Evolutionary conservation across 2,888 invertebrate genomes (phyloP).

Genomic region (Erebia palarica): DNA sequence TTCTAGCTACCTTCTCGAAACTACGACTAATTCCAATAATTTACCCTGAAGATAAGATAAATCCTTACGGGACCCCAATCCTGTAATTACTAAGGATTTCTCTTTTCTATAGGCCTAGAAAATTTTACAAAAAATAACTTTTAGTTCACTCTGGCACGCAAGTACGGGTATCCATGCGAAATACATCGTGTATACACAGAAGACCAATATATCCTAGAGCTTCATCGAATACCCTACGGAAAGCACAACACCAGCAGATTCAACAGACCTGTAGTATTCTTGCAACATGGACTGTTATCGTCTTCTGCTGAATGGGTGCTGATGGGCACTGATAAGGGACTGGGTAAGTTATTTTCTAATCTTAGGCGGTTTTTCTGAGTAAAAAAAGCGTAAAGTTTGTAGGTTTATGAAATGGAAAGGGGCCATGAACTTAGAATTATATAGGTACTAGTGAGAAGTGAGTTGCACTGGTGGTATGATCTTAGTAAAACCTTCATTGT

Average conservation of each 20-base stretch:
- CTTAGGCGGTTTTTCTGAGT: too few relatives aligned
- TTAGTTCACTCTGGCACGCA: conserved; percentile 67
- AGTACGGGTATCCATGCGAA: conserved; percentile 88
- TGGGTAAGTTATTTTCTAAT: conserved; percentile 53
- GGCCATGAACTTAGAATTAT: too few relatives aligned
- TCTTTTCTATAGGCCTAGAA: neutral
- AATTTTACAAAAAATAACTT: conserved; percentile 5
- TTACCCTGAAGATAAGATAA: too few relatives aligned
- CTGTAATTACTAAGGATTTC: neutral
- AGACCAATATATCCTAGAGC: conserved; percentile 90
- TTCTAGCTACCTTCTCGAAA: too few relatives aligned
- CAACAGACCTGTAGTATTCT: conserved; percentile 81
- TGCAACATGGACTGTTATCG: conserved; percentile 92
- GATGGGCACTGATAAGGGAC: conserved; percentile 85
- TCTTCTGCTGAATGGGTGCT: conserved; percentile 91
- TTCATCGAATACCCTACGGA: conserved; percentile 90
- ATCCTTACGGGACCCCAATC: neutral
- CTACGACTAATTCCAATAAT: too few relatives aligned
- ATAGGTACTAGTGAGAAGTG: too few relatives aligned
- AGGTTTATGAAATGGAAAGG: too few relatives aligned
- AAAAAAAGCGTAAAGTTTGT: too few relatives aligned
- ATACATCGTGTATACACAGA: conserved; percentile 87
- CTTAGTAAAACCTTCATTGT: too few relatives aligned
- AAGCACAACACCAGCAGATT: conserved; percentile 47
- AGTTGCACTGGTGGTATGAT: too few relatives aligned